A percentile compares a stretch with the other conserved stretches of the same genome.
These are phyloP conservation scores for Pachliopta kotzebuea DNA, from an alignment of 2,888 invertebrate species.

Conservation along the genomic window DNA sequence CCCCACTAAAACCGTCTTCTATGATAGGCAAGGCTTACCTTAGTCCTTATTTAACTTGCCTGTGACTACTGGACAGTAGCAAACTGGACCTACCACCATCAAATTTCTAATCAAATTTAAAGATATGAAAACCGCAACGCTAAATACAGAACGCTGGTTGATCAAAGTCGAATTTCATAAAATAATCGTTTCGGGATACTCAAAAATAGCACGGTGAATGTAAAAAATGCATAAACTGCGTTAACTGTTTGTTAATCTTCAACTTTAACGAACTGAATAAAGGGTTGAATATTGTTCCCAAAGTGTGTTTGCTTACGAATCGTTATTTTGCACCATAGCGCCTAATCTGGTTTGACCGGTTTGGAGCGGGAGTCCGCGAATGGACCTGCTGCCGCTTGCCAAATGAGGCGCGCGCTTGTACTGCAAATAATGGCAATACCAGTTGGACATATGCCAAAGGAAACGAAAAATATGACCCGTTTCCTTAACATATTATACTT, in stretches of 20 bases:
- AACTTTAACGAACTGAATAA: constrained; percentile 44
- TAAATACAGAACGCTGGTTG: constrained; percentile 31
- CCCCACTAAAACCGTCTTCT: too few species aligned
- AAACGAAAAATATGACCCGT: constrained; percentile 35
- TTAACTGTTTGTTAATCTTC: constrained; percentile 37
- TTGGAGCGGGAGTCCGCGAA: constrained; percentile 63
- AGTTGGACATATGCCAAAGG: constrained; percentile 44
- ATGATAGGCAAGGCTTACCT: too few species aligned
- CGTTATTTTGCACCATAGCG: constrained; percentile 65
- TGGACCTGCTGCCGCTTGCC: constrained; percentile 73
- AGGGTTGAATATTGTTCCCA: constrained; percentile 49
- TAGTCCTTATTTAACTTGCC: too few species aligned
- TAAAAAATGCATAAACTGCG: constrained; percentile 44
- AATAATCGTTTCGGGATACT: constrained; percentile 49
- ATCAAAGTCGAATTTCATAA: constrained; percentile 37
- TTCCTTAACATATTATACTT: constrained; percentile 28
- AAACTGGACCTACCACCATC: neutral
- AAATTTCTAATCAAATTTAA: neutral
- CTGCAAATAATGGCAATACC: constrained; percentile 55
- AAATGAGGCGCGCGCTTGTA: constrained; percentile 68
- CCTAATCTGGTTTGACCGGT: constrained; percentile 76
- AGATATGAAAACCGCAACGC: neutral
- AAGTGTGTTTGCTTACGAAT: constrained; percentile 40
- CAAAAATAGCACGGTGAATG: constrained; percentile 57
- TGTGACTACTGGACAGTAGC: too few species aligned